phyloP scores from a whole-genome alignment of 2,113 vertebrate species.

The Dicerorhinus sumatrensis region DNA sequence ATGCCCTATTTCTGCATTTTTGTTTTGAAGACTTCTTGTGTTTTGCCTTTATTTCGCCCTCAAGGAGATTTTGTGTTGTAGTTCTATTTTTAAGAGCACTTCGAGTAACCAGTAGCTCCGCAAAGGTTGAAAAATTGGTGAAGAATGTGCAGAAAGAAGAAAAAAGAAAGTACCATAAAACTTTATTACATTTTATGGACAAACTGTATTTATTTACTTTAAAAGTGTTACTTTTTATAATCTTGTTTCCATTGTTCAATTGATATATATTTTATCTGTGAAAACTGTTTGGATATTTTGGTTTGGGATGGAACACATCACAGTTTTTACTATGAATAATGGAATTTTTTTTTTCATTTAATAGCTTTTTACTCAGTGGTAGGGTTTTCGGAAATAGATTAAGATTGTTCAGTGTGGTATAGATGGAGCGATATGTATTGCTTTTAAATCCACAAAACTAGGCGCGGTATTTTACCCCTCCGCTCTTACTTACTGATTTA shows the following conservation, averaged over 20 bases:
- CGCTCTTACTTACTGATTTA: neutral
- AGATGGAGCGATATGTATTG: neutral
- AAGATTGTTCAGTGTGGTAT: neutral
- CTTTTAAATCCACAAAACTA: neutral
- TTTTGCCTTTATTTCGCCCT: neutral
- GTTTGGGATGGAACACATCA: neutral
- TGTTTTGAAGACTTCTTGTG: accelerated
- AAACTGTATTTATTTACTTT: neutral
- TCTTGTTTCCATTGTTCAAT: slow-evolving; percentile 4
- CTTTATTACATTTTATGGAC: neutral
- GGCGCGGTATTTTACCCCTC: neutral
- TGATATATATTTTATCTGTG: neutral
- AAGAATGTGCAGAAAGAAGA: neutral
- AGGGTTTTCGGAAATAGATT: slow-evolving; percentile 29
- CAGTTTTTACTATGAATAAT: neutral
- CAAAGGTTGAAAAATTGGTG: neutral
- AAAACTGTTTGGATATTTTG: neutral
- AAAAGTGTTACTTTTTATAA: slow-evolving; percentile 31
- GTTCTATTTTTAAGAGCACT: neutral
- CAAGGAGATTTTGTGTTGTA: neutral
- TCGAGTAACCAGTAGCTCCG: neutral
- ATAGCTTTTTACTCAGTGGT: neutral
- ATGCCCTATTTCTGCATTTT: neutral
- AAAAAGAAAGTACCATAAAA: neutral
- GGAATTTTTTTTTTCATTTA: neutral